phyloP scores from a whole-genome alignment of 2,113 vertebrate genomes.

The Steatornis caripensis region DNA sequence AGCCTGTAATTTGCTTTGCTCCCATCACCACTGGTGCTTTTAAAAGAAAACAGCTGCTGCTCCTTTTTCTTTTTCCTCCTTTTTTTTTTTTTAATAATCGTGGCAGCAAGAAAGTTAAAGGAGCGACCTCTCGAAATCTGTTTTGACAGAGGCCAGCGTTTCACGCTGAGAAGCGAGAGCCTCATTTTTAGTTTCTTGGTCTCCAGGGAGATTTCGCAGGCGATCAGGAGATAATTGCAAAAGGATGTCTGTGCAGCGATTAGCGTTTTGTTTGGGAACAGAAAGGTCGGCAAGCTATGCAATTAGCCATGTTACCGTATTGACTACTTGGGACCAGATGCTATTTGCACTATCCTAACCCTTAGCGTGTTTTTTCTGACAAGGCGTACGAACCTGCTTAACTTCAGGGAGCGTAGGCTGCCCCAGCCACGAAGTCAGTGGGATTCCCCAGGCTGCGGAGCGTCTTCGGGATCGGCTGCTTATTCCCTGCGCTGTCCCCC shows the following conservation, averaged over 20 bases:
- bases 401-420: background rate
- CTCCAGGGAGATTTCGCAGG: background rate
- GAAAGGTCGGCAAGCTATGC: background rate
- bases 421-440: background rate
- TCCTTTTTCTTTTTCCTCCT: too few species aligned
- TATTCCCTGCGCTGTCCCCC: background rate
- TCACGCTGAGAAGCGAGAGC: background rate
- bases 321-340: background rate
- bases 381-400: background rate
- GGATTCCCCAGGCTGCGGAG: background rate
- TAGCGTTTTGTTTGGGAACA: background rate
- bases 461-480: background rate
- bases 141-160: background rate
- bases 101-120: background rate
- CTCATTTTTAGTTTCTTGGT: background rate
- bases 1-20: slow-evolving; percentile 49
- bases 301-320: background rate
- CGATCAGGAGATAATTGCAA: background rate
- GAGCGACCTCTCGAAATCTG: background rate
- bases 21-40: background rate
- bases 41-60: slow-evolving; percentile 4
- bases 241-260: background rate
- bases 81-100: background rate
- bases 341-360: background rate
- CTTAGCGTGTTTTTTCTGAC: background rate